Conservation (phyloP, 2,797 vertebrate genomes). For the Tragopan temminckii region DNA sequence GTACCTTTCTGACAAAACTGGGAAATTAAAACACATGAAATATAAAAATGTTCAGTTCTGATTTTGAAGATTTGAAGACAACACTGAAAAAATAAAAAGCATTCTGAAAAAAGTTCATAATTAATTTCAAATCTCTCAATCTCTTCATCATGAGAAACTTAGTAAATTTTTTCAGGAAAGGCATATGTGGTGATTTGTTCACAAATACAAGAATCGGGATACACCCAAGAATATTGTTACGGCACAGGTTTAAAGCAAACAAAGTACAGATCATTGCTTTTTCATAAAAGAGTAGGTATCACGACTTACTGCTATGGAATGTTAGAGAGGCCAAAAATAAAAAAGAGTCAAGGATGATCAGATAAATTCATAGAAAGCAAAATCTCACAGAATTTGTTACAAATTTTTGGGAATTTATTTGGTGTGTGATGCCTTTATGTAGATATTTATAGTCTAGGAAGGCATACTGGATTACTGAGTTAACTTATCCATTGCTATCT, state of each 20-base stretch:
- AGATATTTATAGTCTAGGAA: background rate
- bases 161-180: background rate
- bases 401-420: background rate
- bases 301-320: background rate
- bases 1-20: background rate
- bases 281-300: background rate
- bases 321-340: background rate
- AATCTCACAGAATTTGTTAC: background rate
- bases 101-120: background rate
- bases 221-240: background rate
- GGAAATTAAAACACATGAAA: slow-evolving; percentile 9
- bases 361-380: background rate
- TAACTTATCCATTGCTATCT: background rate
- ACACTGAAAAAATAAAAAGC: background rate
- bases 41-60: background rate
- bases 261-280: background rate
- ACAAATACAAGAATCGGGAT: background rate
- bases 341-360: background rate
- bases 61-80: background rate
- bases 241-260: background rate
- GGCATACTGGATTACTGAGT: background rate
- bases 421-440: background rate
- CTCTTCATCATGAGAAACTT: background rate
- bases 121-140: background rate
- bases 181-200: background rate